phyloP scores from a whole-genome alignment of 2,113 vertebrate genomes.

The Heterotis niloticus region DNA sequence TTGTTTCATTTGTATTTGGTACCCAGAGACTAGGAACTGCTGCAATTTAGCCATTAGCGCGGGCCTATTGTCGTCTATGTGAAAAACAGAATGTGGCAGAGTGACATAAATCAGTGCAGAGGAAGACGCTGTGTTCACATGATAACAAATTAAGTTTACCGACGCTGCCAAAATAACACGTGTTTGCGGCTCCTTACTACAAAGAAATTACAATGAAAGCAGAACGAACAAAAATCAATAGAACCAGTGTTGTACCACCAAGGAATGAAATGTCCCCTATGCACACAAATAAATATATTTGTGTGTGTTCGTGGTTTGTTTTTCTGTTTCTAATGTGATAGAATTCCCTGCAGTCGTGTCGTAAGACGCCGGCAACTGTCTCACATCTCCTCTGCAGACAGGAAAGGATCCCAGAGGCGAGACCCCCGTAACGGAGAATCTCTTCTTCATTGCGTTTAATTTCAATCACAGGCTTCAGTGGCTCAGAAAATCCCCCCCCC shows the following conservation, averaged over 20 bases:
- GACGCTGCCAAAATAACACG: background rate
- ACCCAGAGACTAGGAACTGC: background rate
- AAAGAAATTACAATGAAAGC: background rate
- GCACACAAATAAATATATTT: slow-evolving; percentile 1
- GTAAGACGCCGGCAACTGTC: slow-evolving; percentile 50
- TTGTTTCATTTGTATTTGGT: slow-evolving; percentile 13
- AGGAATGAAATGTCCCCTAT: background rate
- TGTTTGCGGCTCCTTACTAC: background rate
- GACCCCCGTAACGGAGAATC: slow-evolving; percentile 48
- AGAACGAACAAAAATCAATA: background rate
- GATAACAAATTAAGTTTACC: background rate
- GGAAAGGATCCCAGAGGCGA: slow-evolving; percentile 48
- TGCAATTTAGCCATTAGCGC: background rate
- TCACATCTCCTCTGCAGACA: slow-evolving; percentile 58
- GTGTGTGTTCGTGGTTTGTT: background rate
- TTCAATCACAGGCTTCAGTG: slow-evolving; percentile 71
- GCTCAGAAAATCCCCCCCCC: slow-evolving; percentile 64
- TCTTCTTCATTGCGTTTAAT: slow-evolving; percentile 71
- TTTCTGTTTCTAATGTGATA: background rate
- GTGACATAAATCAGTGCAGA: background rate
- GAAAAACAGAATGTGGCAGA: background rate
- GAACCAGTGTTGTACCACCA: background rate
- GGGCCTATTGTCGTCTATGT: background rate
- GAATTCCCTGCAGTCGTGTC: slow-evolving; percentile 40
- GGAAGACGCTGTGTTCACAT: background rate